Evolutionary conservation across 1,140 invertebrate species (phyloP).

Genomic region (Drosophila pectinifera): DNA sequence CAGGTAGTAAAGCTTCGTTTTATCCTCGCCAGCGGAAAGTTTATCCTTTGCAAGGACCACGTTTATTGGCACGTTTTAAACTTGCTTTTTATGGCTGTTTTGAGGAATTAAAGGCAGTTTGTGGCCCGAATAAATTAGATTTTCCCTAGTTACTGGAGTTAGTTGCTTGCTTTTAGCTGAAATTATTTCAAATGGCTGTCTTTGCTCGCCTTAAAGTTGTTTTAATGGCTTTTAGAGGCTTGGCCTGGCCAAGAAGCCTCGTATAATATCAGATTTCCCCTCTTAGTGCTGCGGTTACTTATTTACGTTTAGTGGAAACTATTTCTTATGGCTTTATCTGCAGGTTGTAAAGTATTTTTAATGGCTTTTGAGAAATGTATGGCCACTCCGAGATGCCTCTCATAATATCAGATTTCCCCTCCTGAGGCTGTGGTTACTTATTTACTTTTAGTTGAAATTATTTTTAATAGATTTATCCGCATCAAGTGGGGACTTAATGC

Average conservation of each 20-base stretch:
- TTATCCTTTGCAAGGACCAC: slow-evolving; percentile 24
- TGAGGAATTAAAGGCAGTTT: slow-evolving; percentile 21
- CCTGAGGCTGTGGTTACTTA: slow-evolving; percentile 5
- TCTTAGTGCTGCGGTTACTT: slow-evolving; percentile 3
- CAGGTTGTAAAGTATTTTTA: slow-evolving; percentile 7
- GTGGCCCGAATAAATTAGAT: slow-evolving; percentile 66
- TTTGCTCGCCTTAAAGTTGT: slow-evolving; percentile 13
- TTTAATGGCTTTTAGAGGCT: slow-evolving; percentile 5
- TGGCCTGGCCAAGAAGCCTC: not conserved
- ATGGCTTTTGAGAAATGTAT: slow-evolving; percentile 2
- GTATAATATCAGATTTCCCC: not conserved
- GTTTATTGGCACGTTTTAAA: slow-evolving; percentile 20
- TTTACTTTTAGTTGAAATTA: slow-evolving; percentile 73
- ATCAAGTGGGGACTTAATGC: slow-evolving; percentile 51
- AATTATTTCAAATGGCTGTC: slow-evolving; percentile 71
- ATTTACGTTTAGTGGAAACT: slow-evolving; percentile 70
- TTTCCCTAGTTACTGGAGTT: slow-evolving; percentile 12
- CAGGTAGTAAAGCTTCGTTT: slow-evolving; percentile 19
- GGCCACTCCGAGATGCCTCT: not conserved
- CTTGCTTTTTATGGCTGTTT: slow-evolving; percentile 32
- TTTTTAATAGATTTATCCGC: slow-evolving; percentile 74
- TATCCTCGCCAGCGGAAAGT: slow-evolving; percentile 2
- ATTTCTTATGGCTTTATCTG: slow-evolving; percentile 76
- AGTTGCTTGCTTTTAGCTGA: slow-evolving; percentile 55
- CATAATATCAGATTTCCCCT: not conserved